These are phyloP conservation scores for Uromys caudimaculatus DNA, from an alignment of 2,797 vertebrate species.

Conservation along the genomic window DNA sequence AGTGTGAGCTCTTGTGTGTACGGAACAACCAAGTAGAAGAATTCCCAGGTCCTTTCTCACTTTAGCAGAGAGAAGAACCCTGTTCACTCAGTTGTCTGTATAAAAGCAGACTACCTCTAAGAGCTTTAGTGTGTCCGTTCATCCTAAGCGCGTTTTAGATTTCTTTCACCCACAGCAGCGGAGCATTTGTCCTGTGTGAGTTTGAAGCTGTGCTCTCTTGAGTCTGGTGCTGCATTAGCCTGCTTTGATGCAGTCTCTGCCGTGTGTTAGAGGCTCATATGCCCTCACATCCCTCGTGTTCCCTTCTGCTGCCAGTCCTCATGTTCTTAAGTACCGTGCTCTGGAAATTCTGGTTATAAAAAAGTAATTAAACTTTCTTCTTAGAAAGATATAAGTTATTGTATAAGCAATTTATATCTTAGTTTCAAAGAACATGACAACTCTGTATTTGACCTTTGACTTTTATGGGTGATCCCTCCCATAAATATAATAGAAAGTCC, in stretches of 20 bases:
- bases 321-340: not conserved
- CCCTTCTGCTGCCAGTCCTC: constrained; percentile 22
- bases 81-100: constrained; percentile 18
- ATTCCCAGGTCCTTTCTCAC: not conserved
- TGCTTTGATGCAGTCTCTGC: not conserved
- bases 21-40: not conserved
- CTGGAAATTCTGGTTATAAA: not conserved
- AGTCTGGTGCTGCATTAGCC: not conserved
- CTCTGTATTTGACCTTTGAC: constrained; percentile 62
- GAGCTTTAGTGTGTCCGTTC: constrained; percentile 12
- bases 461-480: constrained; percentile 50
- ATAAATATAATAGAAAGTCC: constrained; percentile 33
- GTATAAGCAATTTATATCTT: not conserved
- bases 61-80: constrained; percentile 39
- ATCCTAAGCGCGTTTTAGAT: not conserved
- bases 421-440: constrained; percentile 58
- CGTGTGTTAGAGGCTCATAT: not conserved
- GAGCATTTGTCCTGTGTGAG: not conserved
- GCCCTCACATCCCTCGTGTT: not conserved
- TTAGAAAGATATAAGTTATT: constrained; percentile 45
- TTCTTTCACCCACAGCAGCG: not conserved
- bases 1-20: constrained; percentile 17
- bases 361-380: constrained; percentile 26
- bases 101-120: constrained; percentile 23
- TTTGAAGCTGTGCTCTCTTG: not conserved